Base-by-base conservation (phyloP, 2,113 vertebrate species). In the Cercopithecus mona region DNA sequence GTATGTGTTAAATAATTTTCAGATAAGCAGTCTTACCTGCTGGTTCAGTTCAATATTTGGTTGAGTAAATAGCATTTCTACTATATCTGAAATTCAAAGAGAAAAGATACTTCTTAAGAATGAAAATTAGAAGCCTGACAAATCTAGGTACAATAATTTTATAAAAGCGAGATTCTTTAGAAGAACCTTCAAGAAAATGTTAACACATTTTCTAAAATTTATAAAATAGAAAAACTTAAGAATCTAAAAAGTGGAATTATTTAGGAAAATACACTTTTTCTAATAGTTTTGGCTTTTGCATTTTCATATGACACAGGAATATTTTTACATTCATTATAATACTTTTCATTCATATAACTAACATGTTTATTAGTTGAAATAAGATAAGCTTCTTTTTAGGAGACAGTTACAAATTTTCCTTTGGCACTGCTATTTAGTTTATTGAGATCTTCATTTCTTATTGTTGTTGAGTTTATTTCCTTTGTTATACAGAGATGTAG, bases 11-110 rank as follows among this genome's bases (percentile, higher is more conserved):
- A 70, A 55, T 38, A 27, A 57, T 18, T 57, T 72, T 66, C 57
- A 30, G 5, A 0, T 10, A 3, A 91, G 79, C 13, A 88, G 84
- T 45, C 80, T 98, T 93, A 99, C 99, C 99, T 99, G 99, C 96
- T 99, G 99, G 98, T 99, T 99, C 98, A 99, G 98, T 98, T 99
- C 99, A 97, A 99, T 98, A 32, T 99, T 99, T 88, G 99, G 96
- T 87, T 99, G 99, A 90, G 98, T 98, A 97, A 99, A 99, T 75
- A 99, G 98, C 78, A 99, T 92, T 98, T 99, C 99, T 97, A 99
- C 99, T 94, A 99, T 99, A 98, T 99, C 99, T 99, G 97, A 96
- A 98, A 98, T 89, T 94, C 84, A 79, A 98, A 98, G 64, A 8
- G 43, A 94, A 79, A 64, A 45, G 38, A 17, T 13, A 38, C 64